Base-by-base conservation (phyloP, 2,888 invertebrate species). In the Zygogramma bicolorata region DNA sequence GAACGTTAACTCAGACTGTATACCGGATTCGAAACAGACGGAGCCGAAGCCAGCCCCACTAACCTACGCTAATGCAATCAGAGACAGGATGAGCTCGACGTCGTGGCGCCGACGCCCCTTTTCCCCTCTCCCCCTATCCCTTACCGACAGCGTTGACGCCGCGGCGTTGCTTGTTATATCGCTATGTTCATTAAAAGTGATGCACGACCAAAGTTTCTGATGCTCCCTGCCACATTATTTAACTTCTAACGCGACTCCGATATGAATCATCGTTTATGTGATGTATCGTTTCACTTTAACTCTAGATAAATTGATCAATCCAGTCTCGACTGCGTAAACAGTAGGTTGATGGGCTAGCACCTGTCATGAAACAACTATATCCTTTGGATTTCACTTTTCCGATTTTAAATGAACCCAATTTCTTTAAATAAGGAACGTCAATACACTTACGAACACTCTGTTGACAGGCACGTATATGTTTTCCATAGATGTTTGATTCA, bases 141-240 rank as follows among this genome's bases (percentile, higher is more conserved):
- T 46, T 6, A 2, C 7, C 15, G 15, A 3, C 22, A 20, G 46
- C 18, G 46, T 22, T 20, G 46, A 22, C 46, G 18, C 46, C 46
- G 46, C 20, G 46, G 20, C 46, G 20, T 6, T 7, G 18, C 46
- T 10, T 46, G 10, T 46, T 46, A 46, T 53, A n/a, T 53, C n/a
- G 13, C 53, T n/a, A n/a, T 63, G 59, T 68, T 71, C 71, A 63
- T 71, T 67, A 67, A 71, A 71, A 71, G 40, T 71, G 62, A 71
- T 71, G 67, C 46, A 68, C 71, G 63, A 31, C 63, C 62, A 57
- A 62, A 68, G 62, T 61, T 71, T 67, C 65, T 34, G 61, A 38
- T 61, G 38, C 38, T 29, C 4, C 27, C 40, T 61, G 61, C 61
- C 61, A 61, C 61, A 40, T 40, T 61, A 61, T 61, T 61, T 61